These are phyloP conservation scores for Pipistrellus pipistrellus DNA, from an alignment of 2,797 vertebrate species.

Conservation along the genomic window DNA sequence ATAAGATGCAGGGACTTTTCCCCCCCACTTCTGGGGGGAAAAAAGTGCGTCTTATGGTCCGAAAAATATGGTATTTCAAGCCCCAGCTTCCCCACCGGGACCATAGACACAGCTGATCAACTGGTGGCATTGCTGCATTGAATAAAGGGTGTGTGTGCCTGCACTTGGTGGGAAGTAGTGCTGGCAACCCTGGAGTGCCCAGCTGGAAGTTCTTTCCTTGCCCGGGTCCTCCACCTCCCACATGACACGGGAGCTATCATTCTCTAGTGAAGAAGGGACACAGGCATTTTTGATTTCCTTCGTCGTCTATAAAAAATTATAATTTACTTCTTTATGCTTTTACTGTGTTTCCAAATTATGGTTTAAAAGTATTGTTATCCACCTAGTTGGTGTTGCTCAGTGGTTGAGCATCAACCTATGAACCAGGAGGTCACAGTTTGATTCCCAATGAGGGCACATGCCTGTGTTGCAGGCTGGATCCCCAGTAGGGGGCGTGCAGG, in stretches of 20 bases:
- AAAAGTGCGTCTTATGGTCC: no score
- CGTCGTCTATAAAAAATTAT: neutral
- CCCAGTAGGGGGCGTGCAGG: no score
- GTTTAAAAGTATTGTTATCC: neutral
- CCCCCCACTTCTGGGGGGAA: no score
- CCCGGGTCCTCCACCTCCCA: neutral
- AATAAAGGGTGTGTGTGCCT: neutral
- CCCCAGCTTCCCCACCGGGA: neutral
- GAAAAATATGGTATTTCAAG: no score
- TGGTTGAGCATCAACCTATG: no score
- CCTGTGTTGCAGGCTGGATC: no score
- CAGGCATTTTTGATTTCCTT: neutral
- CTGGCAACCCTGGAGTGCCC: neutral
- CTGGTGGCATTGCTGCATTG: neutral
- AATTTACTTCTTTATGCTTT: neutral
- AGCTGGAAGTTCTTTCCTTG: neutral
- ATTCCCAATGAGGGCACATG: no score
- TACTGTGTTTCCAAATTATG: neutral
- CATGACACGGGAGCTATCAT: fast-evolving
- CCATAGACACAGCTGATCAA: neutral
- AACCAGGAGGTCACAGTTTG: no score
- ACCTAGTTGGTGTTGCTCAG: neutral
- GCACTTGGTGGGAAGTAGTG: neutral
- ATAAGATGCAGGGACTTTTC: no score
- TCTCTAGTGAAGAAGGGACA: neutral